phyloP scores from a whole-genome alignment of 2,113 vertebrate species.

The Delphinus delphis region DNA sequence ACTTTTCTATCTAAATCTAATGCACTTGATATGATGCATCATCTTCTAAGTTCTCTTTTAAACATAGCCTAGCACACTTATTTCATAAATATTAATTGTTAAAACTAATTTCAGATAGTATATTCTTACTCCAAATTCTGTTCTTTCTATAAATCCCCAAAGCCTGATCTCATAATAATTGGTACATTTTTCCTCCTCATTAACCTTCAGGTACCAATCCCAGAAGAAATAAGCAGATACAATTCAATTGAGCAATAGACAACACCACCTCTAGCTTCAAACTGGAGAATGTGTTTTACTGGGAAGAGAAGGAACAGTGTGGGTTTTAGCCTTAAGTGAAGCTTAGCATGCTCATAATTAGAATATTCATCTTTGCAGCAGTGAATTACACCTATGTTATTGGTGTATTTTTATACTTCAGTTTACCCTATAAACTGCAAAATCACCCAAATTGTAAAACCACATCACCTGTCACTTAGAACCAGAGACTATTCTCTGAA shows the following conservation, averaged over 20 bases:
- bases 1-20: neutral
- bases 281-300: neutral
- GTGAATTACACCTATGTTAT: neutral
- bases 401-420: neutral
- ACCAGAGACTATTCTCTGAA: neutral
- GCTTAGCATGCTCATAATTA: neutral
- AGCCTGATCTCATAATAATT: neutral
- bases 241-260: neutral
- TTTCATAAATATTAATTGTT: neutral
- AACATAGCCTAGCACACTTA: neutral
- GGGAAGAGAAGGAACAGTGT: neutral
- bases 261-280: neutral
- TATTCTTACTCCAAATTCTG: neutral
- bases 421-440: neutral
- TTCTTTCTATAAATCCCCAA: neutral
- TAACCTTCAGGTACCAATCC: neutral
- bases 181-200: neutral
- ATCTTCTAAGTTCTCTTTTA: conserved; percentile 6
- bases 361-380: neutral
- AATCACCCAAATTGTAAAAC: conserved; percentile 35
- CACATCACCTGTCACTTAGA: neutral
- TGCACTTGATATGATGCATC: neutral
- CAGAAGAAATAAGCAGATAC: conserved; percentile 15
- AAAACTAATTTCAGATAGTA: neutral
- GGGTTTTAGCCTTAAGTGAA: neutral